Conservation (phyloP, 2,888 invertebrate genomes). For the Asteroscopus sphinx region DNA sequence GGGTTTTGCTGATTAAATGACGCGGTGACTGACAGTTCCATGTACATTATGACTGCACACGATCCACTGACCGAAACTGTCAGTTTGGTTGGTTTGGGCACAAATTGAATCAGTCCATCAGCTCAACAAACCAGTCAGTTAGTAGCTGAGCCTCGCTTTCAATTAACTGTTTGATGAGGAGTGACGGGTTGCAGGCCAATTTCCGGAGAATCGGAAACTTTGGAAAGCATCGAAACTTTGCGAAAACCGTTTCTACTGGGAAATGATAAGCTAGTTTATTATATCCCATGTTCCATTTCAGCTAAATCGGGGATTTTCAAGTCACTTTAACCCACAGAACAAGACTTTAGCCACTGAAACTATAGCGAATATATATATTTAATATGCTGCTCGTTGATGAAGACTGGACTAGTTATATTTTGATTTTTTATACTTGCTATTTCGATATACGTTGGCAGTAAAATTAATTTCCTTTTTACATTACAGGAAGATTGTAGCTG, state of each 20-base stretch:
- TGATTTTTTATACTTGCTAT: too few species aligned
- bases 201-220: slow-evolving; percentile 3
- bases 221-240: background rate
- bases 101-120: slow-evolving; percentile 4
- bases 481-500: too few species aligned
- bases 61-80: slow-evolving; percentile 5
- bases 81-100: slow-evolving; percentile 1
- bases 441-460: too few species aligned
- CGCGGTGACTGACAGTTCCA: slow-evolving; percentile 26
- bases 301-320: too few species aligned
- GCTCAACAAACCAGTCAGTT: background rate
- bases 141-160: background rate
- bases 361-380: too few species aligned
- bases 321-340: too few species aligned
- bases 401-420: too few species aligned
- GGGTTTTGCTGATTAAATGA: slow-evolving; percentile 24
- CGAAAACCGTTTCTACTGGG: slow-evolving; percentile 1
- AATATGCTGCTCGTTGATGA: too few species aligned
- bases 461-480: too few species aligned
- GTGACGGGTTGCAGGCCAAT: slow-evolving; percentile 10
- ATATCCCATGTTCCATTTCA: too few species aligned
- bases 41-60: slow-evolving; percentile 14
- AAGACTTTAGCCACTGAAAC: too few species aligned
- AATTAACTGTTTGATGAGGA: slow-evolving; percentile 27
- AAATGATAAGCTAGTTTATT: background rate